Conservation (phyloP, 1,140 invertebrate genomes). For the Physella acuta region DNA sequence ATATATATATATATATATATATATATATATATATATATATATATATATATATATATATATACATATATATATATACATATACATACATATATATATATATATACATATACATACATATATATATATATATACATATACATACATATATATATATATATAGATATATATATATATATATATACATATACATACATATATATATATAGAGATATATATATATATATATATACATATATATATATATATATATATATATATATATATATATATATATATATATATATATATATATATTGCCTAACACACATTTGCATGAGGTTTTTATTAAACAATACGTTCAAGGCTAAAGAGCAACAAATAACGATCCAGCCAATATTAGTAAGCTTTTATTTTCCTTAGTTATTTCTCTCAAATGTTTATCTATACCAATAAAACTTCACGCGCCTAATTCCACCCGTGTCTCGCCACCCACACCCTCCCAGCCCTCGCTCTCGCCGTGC, state of each 20-base stretch:
- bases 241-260: neutral
- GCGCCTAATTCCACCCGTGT: too few relatives aligned
- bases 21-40: neutral
- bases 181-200: neutral
- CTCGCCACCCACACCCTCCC: too few relatives aligned
- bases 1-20: neutral
- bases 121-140: neutral
- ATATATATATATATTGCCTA: conserved; percentile 7
- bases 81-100: neutral
- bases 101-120: neutral
- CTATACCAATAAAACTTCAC: too few relatives aligned
- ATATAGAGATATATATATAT: neutral
- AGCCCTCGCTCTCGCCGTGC: too few relatives aligned
- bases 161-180: too few relatives aligned
- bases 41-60: conserved; percentile 6
- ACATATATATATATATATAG: too few relatives aligned
- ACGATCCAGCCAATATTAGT: too few relatives aligned
- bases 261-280: conserved; percentile 4
- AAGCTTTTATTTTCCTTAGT: too few relatives aligned
- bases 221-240: neutral
- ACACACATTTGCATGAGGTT: too few relatives aligned
- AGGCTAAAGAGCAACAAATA: too few relatives aligned
- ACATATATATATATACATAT: neutral
- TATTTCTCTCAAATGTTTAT: too few relatives aligned
- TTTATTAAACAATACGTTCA: too few relatives aligned